Evolutionary conservation across 2,888 invertebrate genomes (phyloP).

Genomic region (Vannuccia rotundouncinata): DNA sequence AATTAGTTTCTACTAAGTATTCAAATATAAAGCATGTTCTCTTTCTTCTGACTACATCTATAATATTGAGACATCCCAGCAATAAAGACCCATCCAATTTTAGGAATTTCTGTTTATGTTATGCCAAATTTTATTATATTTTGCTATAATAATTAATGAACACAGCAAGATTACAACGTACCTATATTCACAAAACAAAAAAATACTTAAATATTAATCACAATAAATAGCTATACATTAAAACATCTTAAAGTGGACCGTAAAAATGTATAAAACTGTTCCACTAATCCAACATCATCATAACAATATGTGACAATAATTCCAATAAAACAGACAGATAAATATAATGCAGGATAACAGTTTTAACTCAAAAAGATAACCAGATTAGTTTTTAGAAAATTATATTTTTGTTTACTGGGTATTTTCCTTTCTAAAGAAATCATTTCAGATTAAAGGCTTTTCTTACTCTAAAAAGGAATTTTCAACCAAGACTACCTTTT

Average conservation of each 20-base stretch:
- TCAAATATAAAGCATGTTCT: no score
- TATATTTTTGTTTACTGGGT: neutral
- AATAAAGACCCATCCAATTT: no score
- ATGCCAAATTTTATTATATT: no score
- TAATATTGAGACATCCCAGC: no score
- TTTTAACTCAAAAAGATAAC: neutral
- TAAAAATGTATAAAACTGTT: neutral
- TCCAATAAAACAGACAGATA: neutral
- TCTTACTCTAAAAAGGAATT: neutral
- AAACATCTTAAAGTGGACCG: neutral
- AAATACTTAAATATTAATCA: no score
- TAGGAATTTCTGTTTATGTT: no score
- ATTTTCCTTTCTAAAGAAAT: neutral
- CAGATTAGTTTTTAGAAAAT: neutral
- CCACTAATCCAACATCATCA: neutral
- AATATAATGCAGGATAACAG: neutral
- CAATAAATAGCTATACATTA: neutral
- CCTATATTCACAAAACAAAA: no score
- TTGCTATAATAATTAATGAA: no score
- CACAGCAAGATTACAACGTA: no score
- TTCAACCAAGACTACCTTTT: neutral
- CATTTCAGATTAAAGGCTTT: neutral
- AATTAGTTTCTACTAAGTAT: no score
- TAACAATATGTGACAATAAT: neutral
- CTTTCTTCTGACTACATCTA: no score